Evolutionary conservation across 2,797 vertebrate species (phyloP), one percentile per base, ranked within the genome.

Genomic region (Bradypodion ventrale): DNA sequence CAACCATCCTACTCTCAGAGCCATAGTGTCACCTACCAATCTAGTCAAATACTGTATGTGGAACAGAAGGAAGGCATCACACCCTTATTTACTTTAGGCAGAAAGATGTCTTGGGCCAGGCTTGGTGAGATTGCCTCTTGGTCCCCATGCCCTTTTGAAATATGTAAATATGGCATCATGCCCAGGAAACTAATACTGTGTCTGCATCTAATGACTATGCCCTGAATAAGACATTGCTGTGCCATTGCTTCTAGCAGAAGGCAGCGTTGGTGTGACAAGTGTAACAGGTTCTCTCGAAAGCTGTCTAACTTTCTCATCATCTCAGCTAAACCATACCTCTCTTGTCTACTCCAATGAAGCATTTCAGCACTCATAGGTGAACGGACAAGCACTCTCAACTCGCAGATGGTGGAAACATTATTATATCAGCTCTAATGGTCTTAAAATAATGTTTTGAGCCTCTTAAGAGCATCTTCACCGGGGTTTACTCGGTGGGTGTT

Each of bases 401-500:
- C 46, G 21, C 7, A 40, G 49, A 75, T 35, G 35, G 35, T 25
- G 35, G 16, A 49, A 59, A 56, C 15, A 80, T 59, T n/a, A 46
- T 35, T 15, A 42, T 32, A 49, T 73, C 42, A 78, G 15, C 40
- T 35, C 59, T 46, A 62, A 19, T 46, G 70, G 6, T 16, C 2
- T 35, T 10, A 63, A 37, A 70, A 52, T 23, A 27, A 13, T 84
- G 87, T 70, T 68, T 76, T 56, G 12, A 74, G 78, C 85, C 59
- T 25, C 88, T 86, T 91, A 75, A 65, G 2, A 21, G 9, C 78
- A 76, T 42, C 19, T 0, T 37, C 69, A 21, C 4, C 84, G 76
- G 76, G n/a, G 62, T 84, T 80, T 76, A 16, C 1, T 16, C 75
- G 81, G 68, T 82, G 75, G 35, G 84, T 86, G 83, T 42, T 59